Evolutionary conservation across 2,797 vertebrate genomes (phyloP), one percentile per base, ranked within the genome.

Genomic region (Urocyon cinereoargenteus): DNA sequence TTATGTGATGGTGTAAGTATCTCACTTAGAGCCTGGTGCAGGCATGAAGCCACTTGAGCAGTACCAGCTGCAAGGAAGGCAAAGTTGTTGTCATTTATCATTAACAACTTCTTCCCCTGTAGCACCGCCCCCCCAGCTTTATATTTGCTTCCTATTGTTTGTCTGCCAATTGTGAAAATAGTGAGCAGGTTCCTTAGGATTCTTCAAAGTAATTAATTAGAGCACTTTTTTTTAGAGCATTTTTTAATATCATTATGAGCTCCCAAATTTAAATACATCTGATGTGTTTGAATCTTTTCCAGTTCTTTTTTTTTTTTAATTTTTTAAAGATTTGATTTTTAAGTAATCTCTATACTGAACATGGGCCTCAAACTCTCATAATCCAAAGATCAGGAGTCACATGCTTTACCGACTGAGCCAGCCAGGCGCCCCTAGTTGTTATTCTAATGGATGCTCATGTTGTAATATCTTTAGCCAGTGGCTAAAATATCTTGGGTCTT

Each of bases 161-260:
- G 66, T 79, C 82, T 95, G 36, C 84, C 31, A 53, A 45, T 87
- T 95, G 26, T 85, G 73, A 91, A 53, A 93, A 77, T 31, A 34
- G n/a, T 79, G 55, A 34, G 24, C 53, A 55, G 53, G 21, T 82
- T 88, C 73, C 31, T 55, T 82, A 77, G 21, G 55, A 77, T 31
- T 40, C 18, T 85, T 87, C 89, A 86, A 18, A 78, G 55, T 90
- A 86, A 83, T 90, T 68, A 61, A 1, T 73, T 73, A 82, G 34
- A 64, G 22, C 64, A 28, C n/a, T n/a, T n/a, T 82, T 77, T 96
- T 75, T 90, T 26, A 61, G 40, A 45, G 40, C 40, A 45, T 45
- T 45, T 45, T 45, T 45, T 45, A 45, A 34, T 73, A 18, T 73
- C 36, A 10, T 68, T 45, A 45, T 75, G 61, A 77, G 36, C 19